Conservation (phyloP, 1,140 invertebrate genomes). For the Pseudomyrmex gracilis region DNA sequence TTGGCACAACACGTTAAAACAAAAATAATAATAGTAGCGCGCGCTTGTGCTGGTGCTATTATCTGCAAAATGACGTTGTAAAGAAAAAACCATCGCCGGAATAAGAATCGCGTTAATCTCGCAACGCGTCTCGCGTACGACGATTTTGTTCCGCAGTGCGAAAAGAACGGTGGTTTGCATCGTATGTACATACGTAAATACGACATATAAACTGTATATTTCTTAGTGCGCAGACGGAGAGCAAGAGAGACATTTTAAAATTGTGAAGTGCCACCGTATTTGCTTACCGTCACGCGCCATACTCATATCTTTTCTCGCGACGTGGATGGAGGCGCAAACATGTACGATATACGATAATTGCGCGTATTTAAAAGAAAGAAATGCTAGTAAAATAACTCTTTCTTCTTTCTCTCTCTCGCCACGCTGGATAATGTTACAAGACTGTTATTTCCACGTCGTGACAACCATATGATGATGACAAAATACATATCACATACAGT, state of each 20-base stretch:
- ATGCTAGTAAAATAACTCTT: not conserved
- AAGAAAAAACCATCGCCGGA: not conserved
- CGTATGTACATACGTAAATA: constrained; percentile 20
- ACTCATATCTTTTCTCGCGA: not conserved
- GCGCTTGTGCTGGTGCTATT: too few species aligned
- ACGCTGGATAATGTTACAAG: not conserved
- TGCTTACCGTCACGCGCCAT: constrained; percentile 5
- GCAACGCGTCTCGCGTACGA: not conserved
- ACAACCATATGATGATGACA: constrained; percentile 23
- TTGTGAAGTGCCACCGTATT: not conserved
- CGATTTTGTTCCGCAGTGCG: not conserved
- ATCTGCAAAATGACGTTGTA: too few species aligned
- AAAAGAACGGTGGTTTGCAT: not conserved
- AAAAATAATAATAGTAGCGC: too few species aligned
- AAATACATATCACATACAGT: not conserved
- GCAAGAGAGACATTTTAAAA: constrained; percentile 20
- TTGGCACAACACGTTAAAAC: too few species aligned
- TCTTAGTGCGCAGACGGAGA: not conserved
- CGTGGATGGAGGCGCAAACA: not conserved
- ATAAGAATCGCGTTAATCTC: constrained; percentile 36
- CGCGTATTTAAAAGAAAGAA: constrained; percentile 18
- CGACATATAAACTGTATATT: constrained; percentile 37
- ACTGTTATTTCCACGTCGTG: constrained; percentile 1
- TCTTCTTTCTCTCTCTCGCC: not conserved
- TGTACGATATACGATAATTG: constrained; percentile 42